phyloP scores from a whole-genome alignment of 2,797 vertebrate genomes.

The Platyrinchus mystaceus region DNA sequence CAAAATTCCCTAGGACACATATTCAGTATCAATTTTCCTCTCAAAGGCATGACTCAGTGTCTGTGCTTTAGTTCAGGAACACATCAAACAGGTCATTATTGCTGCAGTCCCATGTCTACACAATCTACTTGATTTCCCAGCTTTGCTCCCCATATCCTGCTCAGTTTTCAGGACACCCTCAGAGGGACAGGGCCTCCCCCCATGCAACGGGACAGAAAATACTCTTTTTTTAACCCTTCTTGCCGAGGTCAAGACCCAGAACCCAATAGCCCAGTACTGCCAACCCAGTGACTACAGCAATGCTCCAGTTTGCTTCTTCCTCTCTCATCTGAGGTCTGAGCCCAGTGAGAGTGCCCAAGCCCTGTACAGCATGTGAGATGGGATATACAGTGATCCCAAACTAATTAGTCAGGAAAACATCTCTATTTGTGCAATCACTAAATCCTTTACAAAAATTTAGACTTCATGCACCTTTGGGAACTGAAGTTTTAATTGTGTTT shows the following conservation, averaged over 20 bases:
- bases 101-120: background rate
- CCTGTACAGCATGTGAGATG: background rate
- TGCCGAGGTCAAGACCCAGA: background rate
- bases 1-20: background rate
- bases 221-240: background rate
- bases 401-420: background rate
- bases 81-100: background rate
- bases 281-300: background rate
- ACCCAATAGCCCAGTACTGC: background rate
- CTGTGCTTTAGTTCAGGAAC: background rate
- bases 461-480: background rate
- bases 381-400: background rate
- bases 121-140: background rate
- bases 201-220: background rate
- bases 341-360: background rate
- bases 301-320: background rate
- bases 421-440: background rate
- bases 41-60: background rate
- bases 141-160: background rate
- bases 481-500: slow-evolving; percentile 20
- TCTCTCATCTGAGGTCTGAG: rapidly evolving
- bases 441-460: background rate
- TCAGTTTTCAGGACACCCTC: background rate
- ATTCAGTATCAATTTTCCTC: background rate
- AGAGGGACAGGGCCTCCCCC: background rate